Conservation (phyloP, 2,113 vertebrate species). For the Lagenorhynchus albirostris region DNA sequence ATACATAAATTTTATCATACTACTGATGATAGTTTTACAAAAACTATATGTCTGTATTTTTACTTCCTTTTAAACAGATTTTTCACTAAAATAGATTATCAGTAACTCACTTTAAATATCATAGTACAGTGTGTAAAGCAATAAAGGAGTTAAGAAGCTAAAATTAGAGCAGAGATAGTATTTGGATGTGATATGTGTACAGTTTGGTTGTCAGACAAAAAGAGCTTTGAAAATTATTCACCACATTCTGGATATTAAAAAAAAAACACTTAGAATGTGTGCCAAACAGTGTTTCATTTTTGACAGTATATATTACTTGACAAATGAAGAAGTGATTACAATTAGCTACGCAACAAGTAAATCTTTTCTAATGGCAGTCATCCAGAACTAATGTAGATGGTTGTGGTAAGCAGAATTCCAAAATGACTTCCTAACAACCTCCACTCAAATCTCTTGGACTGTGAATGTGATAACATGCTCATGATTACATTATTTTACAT, state of each 20-base stretch:
- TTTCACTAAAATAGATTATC: background rate
- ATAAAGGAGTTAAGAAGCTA: background rate
- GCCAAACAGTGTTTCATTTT: conserved; percentile 58
- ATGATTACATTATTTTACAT: background rate
- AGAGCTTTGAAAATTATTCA: conserved; percentile 73
- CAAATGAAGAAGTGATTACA: conserved; percentile 71
- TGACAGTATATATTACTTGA: conserved; percentile 52
- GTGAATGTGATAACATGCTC: background rate
- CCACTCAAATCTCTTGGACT: background rate
- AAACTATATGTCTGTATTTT: background rate
- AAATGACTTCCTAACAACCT: background rate
- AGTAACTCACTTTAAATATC: background rate
- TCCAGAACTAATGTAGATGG: conserved; percentile 67
- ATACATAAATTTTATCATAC: background rate
- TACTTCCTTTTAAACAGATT: background rate
- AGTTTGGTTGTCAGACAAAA: conserved; percentile 73
- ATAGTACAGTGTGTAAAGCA: background rate
- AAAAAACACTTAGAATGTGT: conserved; percentile 65
- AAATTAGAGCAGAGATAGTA: conserved; percentile 46
- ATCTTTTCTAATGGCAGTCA: conserved; percentile 70
- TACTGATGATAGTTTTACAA: background rate
- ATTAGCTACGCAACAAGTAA: conserved; percentile 77
- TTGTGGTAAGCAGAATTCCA: background rate
- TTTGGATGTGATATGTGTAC: conserved; percentile 72
- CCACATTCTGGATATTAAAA: conserved; percentile 58